Evolutionary conservation across 2,113 vertebrate genomes (phyloP), one percentile per base, ranked within the genome.

Genomic region (Leucopsar rothschildi): DNA sequence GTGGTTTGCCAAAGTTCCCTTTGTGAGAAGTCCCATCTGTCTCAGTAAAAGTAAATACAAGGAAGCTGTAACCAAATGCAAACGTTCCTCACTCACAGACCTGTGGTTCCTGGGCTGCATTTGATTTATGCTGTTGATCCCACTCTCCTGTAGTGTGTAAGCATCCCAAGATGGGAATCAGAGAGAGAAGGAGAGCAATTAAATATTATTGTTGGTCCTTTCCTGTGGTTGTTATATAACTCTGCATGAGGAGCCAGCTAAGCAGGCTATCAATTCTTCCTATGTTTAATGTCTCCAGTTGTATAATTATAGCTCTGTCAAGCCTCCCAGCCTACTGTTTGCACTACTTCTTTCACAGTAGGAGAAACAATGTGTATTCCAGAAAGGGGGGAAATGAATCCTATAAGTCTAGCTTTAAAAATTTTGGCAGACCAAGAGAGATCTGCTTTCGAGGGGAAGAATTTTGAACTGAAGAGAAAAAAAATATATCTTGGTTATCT

Each of bases 201-300:
- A 96, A 95, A 92, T 94, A 93, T 95, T 96, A 75, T 93, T 93
- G 82, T 95, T 95, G 88, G 76, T 83, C 68, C 40, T 95, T 86
- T 76, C 75, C 82, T 95, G 13, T 1, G 0, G 39, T 53, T 90
- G 56, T 96, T 95, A 92, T 57, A 66, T 96, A 97, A 94, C 64
- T 29, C 60, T 71, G 40, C 40, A 18, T 15, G 68, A 71, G 89
- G 90, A 90, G 95, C 95, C 94, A 94, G 63, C 71, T 71, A 57
- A 90, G 61, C 56, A 86, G 79, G 72, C 90, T 92, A 95, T 95
- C 95, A 93, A 88, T 97, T 96, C 95, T 93, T 77, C 49, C 72
- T 75, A 29, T 2, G 8, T 96, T 86, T 96, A 88, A 86, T 78
- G 92, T 90, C 3, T 1, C 79, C 92, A 94, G 17, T 70, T 71